Evolutionary conservation across 2,888 invertebrate genomes (phyloP), one percentile per base, ranked within the genome.

Genomic region (Pseudococcus longispinus): DNA sequence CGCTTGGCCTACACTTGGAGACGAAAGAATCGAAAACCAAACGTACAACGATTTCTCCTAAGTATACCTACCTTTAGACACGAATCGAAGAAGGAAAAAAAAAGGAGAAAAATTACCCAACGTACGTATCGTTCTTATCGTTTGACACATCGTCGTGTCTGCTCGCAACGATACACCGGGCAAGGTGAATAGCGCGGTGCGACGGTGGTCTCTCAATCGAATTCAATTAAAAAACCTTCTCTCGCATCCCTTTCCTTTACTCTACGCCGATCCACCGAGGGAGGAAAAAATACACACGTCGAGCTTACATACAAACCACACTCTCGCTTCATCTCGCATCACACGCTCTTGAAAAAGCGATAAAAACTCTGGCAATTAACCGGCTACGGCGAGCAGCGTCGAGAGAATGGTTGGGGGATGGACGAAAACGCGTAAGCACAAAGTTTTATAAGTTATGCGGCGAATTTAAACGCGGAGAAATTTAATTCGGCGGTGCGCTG

Each of bases 401-500:
- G n/a, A n/a, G n/a, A n/a, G n/a, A n/a, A n/a, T 60, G 9, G 60
- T 2, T 23, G 8, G 11, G 9, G 23, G 8, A 51, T 8, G 60
- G 23, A 11, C 42, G 42, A 37, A 77, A 74, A 32, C 5, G 37
- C 74, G 37, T 77, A 77, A 37, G 42, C 23, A 11, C 11, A 42
- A 80, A 80, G 77, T 80, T 80, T 80, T 80, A 80, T 80, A 80
- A 80, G 77, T 80, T 80, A 80, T 37, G 77, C 77, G 37, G 13
- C 42, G 77, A 80, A 80, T 80, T 74, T 74, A 32, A 18, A 15
- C 13, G 51, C 51, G 18, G n/a, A n/a, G 46, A 51, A 51, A 51
- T 74, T 74, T 37, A 74, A 74, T 74, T 74, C 74, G n/a, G 20
- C 32, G n/a, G 74, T n/a, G n/a, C n/a, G n/a, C n/a, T n/a, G n/a